Evolutionary conservation across 1,140 invertebrate genomes (phyloP), one percentile per base, ranked within the genome.

Genomic region (Wasmannia auropunctata): DNA sequence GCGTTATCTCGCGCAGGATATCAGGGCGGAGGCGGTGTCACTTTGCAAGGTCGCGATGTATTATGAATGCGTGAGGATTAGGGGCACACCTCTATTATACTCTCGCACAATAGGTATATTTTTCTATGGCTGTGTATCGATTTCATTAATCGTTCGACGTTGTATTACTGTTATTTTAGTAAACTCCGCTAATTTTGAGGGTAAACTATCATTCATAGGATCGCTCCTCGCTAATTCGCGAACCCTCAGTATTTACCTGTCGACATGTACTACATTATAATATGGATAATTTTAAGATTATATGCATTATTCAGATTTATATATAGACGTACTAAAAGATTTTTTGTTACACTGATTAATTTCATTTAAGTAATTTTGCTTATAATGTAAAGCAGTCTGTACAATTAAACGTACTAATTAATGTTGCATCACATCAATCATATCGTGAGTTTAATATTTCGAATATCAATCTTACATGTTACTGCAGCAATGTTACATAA

Each of bases 121-220:
- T 92, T 92, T 93, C 90, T 94, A 92, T 91, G 88, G 25, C 8
- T 28, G n/a, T 6, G 16, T 22, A 14, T 10, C 16, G 14, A 4
- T 91, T 93, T 93, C 92, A 92, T 94, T 91, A 93, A 93, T 92
- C 88, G 88, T 92, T 92, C 91, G 85, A 92, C 90, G 84, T 19
- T 62, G 2, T 8, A 5, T 34, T n/a, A 63, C n/a, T 1, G 7
- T 34, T 51, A 46, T 6, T 76, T 62, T 40, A 77, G 2, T 46
- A 25, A 2, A 43, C 11, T 43, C 16, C 37, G 3, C 4, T 76
- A 43, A 77, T 46, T 77, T 62, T 25, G 2, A 6, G 3, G 0
- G 2, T 31, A 51, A 37, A 37, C 34, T 19, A 14, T 6, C 11
- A 0, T 14, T 56, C 3, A 2, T n/a, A 10, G 16, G 5, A 49